A percentile compares a stretch with the other conserved stretches of the same genome.
Evolutionary conservation across 2,113 vertebrate species (phyloP).

Genomic region (Myxocyprinus asiaticus): DNA sequence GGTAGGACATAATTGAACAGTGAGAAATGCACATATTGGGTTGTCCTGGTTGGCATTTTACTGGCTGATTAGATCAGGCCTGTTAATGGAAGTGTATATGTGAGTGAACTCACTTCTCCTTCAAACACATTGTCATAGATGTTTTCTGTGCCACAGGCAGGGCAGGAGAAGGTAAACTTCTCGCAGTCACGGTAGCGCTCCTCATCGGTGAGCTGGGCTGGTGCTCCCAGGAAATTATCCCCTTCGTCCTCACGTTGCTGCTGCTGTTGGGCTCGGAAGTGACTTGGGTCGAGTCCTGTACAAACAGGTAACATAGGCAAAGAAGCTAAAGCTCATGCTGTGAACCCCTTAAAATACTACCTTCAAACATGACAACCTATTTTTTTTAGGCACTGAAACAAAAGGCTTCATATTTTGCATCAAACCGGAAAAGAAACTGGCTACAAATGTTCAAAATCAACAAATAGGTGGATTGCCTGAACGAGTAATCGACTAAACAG

Average conservation of each 20-base stretch:
- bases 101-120: constrained; percentile 82
- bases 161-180: constrained; percentile 88
- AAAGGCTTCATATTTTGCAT: too few species aligned
- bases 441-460: too few species aligned
- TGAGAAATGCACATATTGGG: constrained; percentile 7
- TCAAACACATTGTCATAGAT: constrained; percentile 91
- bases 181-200: constrained; percentile 94
- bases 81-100: neutral
- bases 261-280: constrained; percentile 88
- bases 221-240: constrained; percentile 83
- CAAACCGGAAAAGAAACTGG: too few species aligned
- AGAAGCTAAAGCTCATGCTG: neutral
- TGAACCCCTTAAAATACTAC: too few species aligned
- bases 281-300: constrained; percentile 90
- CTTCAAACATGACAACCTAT: too few species aligned
- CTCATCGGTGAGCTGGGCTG: constrained; percentile 90
- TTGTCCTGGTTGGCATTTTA: constrained; percentile 1
- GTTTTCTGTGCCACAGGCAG: constrained; percentile 87
- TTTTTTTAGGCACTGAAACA: too few species aligned
- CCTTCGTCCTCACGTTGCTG: constrained; percentile 91
- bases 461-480: too few species aligned
- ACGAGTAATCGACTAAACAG: too few species aligned
- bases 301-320: constrained; percentile 34
- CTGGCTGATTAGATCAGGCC: constrained; percentile 25
- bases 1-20: neutral